Base-by-base conservation (phyloP, 2,888 invertebrate genomes). In the Tridacna crocea region DNA sequence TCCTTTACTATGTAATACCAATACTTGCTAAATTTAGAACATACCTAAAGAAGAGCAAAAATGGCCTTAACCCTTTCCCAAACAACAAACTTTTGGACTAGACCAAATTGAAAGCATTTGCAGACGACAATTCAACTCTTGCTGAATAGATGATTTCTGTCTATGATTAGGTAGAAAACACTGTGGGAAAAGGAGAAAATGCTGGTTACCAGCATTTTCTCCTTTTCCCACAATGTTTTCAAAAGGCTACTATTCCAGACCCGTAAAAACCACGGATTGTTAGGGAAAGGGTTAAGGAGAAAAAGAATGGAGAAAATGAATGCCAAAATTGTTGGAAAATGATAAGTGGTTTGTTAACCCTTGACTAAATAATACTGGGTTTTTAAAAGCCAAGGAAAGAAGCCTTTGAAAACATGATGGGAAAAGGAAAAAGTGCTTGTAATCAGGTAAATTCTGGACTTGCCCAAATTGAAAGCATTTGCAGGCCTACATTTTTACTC, bases 1-100 rank as follows among this genome's bases (percentile, higher is more conserved):
- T 92, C 92, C 90, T 92, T 91, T 72, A 24, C 26, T 22, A 13
- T 19, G 55, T 55, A 6, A 10, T 6, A 2, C 19, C 17, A 55
- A 55, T 55, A 3, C 55, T 55, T 2, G 55, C 55, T 19, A 55
- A 15, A 6, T 55, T 55, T 55, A 55, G 19, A 15, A 55, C 17
- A 55, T 55, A 19, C 15, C 19, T 36, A 36, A 36, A 36, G 3
- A 4, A 36, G 36, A 4, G 36, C 36, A 36, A 36, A 36, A 36
- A 36, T 36, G 36, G 36, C 36, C 36, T 36, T 36, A 4, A 36
- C 36, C 8, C 2, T 36, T 4, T 36, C 2, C 36, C 2, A 36
- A 8, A 36, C 8, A 8, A 36, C 36, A 36, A 36, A 36, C 3
- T 36, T 36, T 36, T 36, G 8, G 36, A 36, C 36, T 36, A 2